These are phyloP conservation scores for Apocrypta bakeri DNA, from an alignment of 1,140 invertebrate species.

Conservation along the genomic window DNA sequence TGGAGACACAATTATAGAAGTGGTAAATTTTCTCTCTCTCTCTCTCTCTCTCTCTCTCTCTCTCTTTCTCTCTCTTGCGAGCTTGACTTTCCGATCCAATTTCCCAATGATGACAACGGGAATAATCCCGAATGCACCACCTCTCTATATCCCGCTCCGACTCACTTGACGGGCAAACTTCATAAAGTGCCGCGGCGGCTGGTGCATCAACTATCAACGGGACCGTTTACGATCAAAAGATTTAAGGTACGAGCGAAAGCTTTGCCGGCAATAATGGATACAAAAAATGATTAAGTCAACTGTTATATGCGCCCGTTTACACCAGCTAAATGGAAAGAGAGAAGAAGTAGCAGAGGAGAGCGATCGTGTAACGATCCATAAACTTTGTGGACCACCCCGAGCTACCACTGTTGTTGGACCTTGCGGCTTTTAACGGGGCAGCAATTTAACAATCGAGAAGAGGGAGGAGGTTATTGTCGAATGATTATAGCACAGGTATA, in stretches of 20 bases:
- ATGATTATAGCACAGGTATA: conserved; percentile 23
- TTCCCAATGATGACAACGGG: conserved; percentile 22
- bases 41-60: conserved; percentile 5
- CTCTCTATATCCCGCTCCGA: background rate
- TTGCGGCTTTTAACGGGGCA: background rate
- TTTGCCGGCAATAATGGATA: conserved; percentile 14
- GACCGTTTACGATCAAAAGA: conserved; percentile 42
- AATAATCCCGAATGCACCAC: background rate
- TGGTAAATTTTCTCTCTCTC: conserved; percentile 11
- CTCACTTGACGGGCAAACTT: conserved; percentile 37
- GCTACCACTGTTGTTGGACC: background rate
- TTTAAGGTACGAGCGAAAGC: conserved; percentile 28
- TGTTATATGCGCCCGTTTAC: background rate
- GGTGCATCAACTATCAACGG: background rate
- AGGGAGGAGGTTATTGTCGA: conserved; percentile 8
- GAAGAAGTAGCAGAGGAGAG: background rate
- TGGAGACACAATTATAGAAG: conserved; percentile 30
- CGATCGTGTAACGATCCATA: conserved; percentile 16
- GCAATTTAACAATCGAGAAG: conserved; percentile 3
- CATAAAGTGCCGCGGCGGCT: conserved; percentile 13
- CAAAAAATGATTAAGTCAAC: conserved; percentile 37
- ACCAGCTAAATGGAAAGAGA: background rate
- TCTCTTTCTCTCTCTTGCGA: background rate
- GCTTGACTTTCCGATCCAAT: conserved; percentile 36
- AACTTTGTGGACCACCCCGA: background rate